Conservation (phyloP, 2,113 vertebrate genomes). For the Chloebia gouldiae region DNA sequence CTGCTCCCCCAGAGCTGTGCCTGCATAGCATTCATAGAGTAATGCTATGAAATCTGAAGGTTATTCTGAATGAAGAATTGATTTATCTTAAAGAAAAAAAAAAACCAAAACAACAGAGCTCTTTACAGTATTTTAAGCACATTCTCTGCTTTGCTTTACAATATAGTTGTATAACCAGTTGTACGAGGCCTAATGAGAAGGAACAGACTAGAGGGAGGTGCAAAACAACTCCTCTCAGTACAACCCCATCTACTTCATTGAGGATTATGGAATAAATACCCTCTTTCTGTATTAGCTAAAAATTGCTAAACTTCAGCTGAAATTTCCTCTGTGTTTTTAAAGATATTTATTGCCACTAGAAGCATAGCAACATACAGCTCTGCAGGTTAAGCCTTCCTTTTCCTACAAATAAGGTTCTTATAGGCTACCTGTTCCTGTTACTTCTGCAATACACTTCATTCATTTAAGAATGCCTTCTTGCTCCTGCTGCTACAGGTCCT, state of each 20-base stretch:
- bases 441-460: neutral
- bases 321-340: neutral
- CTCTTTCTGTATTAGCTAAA: neutral
- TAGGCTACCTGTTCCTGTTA: neutral
- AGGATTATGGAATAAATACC: neutral
- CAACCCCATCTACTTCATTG: neutral
- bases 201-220: neutral
- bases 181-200: neutral
- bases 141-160: neutral
- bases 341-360: neutral
- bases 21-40: neutral
- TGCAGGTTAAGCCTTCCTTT: neutral
- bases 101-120: neutral
- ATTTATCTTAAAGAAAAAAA: neutral
- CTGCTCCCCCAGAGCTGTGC: neutral
- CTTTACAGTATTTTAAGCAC: neutral
- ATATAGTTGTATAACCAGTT: neutral
- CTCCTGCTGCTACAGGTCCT: neutral
- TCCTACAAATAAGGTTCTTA: neutral
- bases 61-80: neutral
- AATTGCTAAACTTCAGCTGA: neutral
- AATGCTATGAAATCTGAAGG: neutral
- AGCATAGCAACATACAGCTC: neutral
- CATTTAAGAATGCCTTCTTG: neutral
- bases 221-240: neutral